Evolutionary conservation across 2,797 vertebrate species (phyloP), one percentile per base, ranked within the genome.

Genomic region (Manis pentadactyla): DNA sequence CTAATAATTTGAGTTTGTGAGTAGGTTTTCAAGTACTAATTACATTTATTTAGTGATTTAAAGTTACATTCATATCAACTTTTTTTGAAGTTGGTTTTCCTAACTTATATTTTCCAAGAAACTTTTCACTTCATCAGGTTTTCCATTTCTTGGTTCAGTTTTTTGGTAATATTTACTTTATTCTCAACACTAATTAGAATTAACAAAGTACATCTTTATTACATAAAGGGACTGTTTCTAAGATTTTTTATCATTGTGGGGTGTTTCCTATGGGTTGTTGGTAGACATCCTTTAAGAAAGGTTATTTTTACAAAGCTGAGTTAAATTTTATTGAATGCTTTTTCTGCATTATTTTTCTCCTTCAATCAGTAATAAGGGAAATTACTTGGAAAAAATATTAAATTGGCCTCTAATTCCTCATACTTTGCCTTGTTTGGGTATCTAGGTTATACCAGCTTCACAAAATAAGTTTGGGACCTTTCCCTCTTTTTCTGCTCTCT

Each of bases 131-230:
- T 74, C 23, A 46, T 87, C 17, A 23, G 25, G 74, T 49, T 93
- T 95, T 78, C 85, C 37, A 78, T 95, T 78, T 88, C 31, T 81
- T 71, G 27, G 53, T 83, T 87, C 61, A 78, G 2, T 88, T 88
- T 88, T 46, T 55, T 91, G 77, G 29, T 78, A 23, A 39, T 42
- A 57, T 4, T 90, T 63, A 84, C 69, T 90, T 57, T 55, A 34
- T 29, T 66, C 34, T 88, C 21, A 46, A 46, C 46, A 46, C 46
- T 46, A 46, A 46, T 46, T 46, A 46, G 46, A 46, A 46, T 46
- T 46, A 46, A 46, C 46, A 46, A 46, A 46, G 59, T 77, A 1
- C 14, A 4, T 87, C 7, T 71, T 89, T 77, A 87, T 79, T 31
- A 75, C 68, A 69, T 75, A 51, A 83, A 34, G 23, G 63, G 23